phyloP scores from a whole-genome alignment of 2,888 invertebrate genomes.

The Pandemis corylana region DNA sequence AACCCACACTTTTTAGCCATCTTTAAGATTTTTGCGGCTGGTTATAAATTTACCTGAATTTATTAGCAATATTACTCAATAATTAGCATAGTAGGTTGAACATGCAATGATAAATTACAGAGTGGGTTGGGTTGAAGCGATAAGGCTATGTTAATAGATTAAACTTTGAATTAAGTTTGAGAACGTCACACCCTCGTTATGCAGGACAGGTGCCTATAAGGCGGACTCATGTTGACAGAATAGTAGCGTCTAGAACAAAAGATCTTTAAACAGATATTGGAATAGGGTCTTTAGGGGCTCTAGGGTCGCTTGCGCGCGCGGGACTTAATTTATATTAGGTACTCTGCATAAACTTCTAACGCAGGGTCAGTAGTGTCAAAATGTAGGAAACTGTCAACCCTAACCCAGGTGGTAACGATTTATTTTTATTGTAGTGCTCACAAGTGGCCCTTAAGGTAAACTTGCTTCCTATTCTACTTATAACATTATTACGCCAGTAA shows the following conservation, averaged over 20 bases:
- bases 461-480: no score
- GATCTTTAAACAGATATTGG: no score
- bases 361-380: no score
- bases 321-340: no score
- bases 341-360: no score
- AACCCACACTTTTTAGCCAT: not conserved
- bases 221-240: not conserved
- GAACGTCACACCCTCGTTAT: conserved; percentile 68
- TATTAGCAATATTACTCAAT: not conserved
- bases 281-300: no score
- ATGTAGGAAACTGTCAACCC: no score
- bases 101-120: conserved; percentile 6
- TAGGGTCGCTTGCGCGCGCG: no score
- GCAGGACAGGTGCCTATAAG: not conserved
- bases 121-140: conserved; percentile 34
- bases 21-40: not conserved
- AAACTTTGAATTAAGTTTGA: conserved; percentile 66
- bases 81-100: conserved; percentile 6
- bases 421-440: no score
- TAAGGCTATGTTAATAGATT: conserved; percentile 66
- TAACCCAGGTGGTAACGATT: no score
- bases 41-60: not conserved
- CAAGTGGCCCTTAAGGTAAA: no score
- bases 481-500: no score
- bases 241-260: not conserved